These are phyloP conservation scores for Oreochromis grahami DNA, from an alignment of 2,797 vertebrate species.

Conservation along the genomic window DNA sequence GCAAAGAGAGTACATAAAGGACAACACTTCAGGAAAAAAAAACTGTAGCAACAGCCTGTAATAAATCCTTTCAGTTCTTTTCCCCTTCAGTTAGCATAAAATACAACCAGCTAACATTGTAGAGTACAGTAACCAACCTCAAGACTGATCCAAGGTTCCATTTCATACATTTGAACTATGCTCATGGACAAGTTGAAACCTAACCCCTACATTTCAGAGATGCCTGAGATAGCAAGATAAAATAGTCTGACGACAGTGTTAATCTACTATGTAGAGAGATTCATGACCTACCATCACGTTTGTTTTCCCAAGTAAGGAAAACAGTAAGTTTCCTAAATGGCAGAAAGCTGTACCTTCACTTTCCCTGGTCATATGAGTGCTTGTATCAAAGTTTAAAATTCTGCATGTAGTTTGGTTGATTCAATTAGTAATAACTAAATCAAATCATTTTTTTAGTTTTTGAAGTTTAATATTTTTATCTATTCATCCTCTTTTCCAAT, in stretches of 20 bases:
- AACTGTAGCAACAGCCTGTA: neutral
- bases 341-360: neutral
- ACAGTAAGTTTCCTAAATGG: neutral
- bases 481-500: neutral
- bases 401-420: neutral
- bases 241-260: neutral
- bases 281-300: rapidly evolving
- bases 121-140: neutral
- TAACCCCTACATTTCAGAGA: neutral
- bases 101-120: neutral
- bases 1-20: neutral
- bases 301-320: neutral
- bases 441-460: neutral
- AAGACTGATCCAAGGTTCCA: neutral
- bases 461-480: neutral
- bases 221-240: neutral
- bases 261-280: neutral
- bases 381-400: neutral
- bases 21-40: neutral
- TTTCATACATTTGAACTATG: neutral
- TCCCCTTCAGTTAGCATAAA: neutral
- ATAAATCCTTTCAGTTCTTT: neutral
- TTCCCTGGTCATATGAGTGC: neutral
- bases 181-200: neutral
- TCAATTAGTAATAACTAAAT: neutral